Evolutionary conservation across 2,113 vertebrate species (phyloP).

Genomic region (Xerus inauris): DNA sequence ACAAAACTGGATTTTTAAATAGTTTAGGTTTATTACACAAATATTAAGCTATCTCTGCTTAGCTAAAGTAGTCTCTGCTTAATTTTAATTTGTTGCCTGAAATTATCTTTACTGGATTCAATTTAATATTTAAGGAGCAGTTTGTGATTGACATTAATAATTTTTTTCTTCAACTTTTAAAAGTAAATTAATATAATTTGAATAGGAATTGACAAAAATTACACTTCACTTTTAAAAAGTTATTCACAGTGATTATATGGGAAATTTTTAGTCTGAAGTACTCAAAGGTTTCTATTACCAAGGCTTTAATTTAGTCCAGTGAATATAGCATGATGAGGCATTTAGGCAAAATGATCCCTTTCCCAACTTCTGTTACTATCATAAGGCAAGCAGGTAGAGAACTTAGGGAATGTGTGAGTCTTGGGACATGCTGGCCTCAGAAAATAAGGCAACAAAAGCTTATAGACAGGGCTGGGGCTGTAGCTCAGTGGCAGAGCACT

Average conservation of each 20-base stretch:
- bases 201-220: not conserved
- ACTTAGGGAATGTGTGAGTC: not conserved
- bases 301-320: not conserved
- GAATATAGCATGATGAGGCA: not conserved
- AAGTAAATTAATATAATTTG: not conserved
- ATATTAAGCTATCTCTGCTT: not conserved
- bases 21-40: not conserved
- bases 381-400: not conserved
- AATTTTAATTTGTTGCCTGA: slow-evolving; percentile 1
- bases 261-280: slow-evolving; percentile 12
- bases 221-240: not conserved
- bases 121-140: not conserved
- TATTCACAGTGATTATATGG: not conserved
- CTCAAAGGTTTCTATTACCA: not conserved
- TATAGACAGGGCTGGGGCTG: no score
- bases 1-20: slow-evolving; percentile 1
- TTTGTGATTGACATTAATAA: not conserved
- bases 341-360: not conserved
- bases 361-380: not conserved
- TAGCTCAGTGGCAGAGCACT: no score
- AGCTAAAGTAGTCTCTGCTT: not conserved
- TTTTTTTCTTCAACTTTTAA: not conserved
- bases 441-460: no score
- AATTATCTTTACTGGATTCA: not conserved
- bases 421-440: not conserved